Evolutionary conservation across 2,888 invertebrate species (phyloP), one percentile per base, ranked within the genome.

Genomic region (Pheosia tremula): DNA sequence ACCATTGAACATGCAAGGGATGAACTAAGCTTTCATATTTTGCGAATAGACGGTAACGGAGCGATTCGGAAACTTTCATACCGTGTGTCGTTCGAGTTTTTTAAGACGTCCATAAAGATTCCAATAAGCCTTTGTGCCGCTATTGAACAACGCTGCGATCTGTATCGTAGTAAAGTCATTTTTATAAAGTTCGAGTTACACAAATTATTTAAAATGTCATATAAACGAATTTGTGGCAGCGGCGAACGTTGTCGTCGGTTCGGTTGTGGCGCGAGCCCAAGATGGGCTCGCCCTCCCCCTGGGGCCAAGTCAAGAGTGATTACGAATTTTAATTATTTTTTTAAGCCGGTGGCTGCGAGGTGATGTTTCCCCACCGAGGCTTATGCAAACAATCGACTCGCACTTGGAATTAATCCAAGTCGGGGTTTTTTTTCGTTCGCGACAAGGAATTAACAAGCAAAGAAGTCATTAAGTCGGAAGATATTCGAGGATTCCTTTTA

Each of bases 241-340:
- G 56, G 56, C 55, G 60, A 41, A 11, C 24, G 36, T 24, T 36
- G 36, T 6, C 11, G 4, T 13, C 38, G 41, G n/a, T 9, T 13
- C 41, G 39, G 24, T 56, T 74, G 78, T 78, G 82, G 82, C 83
- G 82, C 78, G 77, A 67, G 73, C 75, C 76, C 68, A 73, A 71
- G 76, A 81, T 84, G 87, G 88, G 86, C 85, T 88, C 83, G 77
- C 66, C 67, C 76, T 79, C 85, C 85, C 88, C 82, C 73, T 73
- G 85, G 91, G 88, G 81, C 78, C 86, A 88, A 93, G 89, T 93
- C 93, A 91, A 91, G 91, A 93, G 92, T 93, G 92, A 93, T 93
- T 93, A 93, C 93, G 90, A 92, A 92, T 93, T 93, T 93, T 93
- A 93, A 93, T 93, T 93, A 93, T 93, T 93, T 93, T 93, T 93